Evolutionary conservation across 2,888 invertebrate species (phyloP).

Genomic region (Muschampia plurimacula): DNA sequence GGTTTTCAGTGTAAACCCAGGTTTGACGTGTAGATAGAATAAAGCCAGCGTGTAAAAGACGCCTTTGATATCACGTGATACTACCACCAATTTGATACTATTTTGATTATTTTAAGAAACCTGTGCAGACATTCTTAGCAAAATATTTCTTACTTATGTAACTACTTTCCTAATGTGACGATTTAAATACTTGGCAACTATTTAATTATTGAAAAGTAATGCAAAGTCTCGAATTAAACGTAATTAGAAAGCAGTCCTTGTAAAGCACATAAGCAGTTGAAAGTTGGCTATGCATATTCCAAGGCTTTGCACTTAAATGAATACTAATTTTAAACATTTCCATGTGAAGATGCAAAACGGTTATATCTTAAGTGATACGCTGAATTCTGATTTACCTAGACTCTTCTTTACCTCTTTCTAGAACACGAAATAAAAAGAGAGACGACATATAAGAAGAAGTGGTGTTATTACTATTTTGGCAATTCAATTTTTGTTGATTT

Average conservation of each 20-base stretch:
- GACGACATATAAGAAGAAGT: too few species aligned
- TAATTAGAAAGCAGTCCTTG: slow-evolving; percentile 28
- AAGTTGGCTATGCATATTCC: slow-evolving; percentile 33
- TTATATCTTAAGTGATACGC: background rate
- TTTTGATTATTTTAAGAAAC: too few species aligned
- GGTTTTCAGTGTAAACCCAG: too few species aligned
- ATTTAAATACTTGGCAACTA: slow-evolving; percentile 1
- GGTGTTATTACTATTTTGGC: too few species aligned
- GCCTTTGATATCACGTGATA: too few species aligned
- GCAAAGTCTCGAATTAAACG: slow-evolving; percentile 25
- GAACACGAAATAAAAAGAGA: too few species aligned
- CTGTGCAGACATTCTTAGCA: too few species aligned
- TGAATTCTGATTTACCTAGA: background rate
- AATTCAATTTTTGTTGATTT: too few species aligned
- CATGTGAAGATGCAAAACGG: slow-evolving; percentile 5
- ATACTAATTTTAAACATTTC: slow-evolving; percentile 33
- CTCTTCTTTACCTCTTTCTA: background rate
- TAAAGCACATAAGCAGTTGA: slow-evolving; percentile 22
- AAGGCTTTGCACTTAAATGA: slow-evolving; percentile 23
- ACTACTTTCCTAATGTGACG: background rate
- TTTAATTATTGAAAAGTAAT: slow-evolving; percentile 11
- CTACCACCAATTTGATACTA: too few species aligned
- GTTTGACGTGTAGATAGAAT: too few species aligned
- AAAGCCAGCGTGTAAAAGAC: too few species aligned
- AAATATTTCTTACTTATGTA: background rate